Evolutionary conservation across 2,888 invertebrate genomes (phyloP).

Genomic region (Apotomis betuletana): DNA sequence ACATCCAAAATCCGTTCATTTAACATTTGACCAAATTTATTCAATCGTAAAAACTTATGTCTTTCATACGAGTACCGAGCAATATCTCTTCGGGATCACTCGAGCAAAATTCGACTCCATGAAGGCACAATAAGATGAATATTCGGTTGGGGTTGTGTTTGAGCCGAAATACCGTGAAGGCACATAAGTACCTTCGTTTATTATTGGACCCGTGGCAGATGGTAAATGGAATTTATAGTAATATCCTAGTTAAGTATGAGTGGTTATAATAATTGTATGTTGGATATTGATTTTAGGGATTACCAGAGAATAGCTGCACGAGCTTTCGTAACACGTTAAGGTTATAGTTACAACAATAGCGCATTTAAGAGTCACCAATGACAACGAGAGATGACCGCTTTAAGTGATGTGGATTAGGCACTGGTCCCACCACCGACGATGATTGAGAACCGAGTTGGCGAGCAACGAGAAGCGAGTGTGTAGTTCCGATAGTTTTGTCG

Average conservation of each 20-base stretch:
- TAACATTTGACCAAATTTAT: slow-evolving; percentile 38
- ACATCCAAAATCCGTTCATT: slow-evolving; percentile 37
- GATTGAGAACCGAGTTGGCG: too few species aligned
- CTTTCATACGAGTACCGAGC: slow-evolving; percentile 24
- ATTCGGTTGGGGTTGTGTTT: background rate
- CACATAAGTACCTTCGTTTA: slow-evolving; percentile 29
- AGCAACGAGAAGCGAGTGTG: too few species aligned
- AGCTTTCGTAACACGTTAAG: too few species aligned
- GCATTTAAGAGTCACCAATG: too few species aligned
- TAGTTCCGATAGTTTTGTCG: too few species aligned
- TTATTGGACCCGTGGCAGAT: slow-evolving; percentile 36
- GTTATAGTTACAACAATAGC: background rate
- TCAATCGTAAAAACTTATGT: slow-evolving; percentile 42
- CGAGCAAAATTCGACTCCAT: background rate
- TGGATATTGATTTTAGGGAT: slow-evolving; percentile 28
- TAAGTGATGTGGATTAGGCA: too few species aligned
- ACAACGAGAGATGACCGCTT: too few species aligned
- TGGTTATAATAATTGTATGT: slow-evolving; percentile 13
- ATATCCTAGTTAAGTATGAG: slow-evolving; percentile 30
- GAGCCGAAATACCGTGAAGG: slow-evolving; percentile 4
- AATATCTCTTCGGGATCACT: slow-evolving; percentile 13
- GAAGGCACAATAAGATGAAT: background rate
- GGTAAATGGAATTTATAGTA: slow-evolving; percentile 33
- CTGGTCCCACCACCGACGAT: too few species aligned
- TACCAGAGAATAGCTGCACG: background rate